Percentiles rank a stretch among this genome's conserved stretches.
These are phyloP conservation scores for Tanypteryx hageni DNA, from an alignment of 2,888 invertebrate genomes.

Conservation along the genomic window DNA sequence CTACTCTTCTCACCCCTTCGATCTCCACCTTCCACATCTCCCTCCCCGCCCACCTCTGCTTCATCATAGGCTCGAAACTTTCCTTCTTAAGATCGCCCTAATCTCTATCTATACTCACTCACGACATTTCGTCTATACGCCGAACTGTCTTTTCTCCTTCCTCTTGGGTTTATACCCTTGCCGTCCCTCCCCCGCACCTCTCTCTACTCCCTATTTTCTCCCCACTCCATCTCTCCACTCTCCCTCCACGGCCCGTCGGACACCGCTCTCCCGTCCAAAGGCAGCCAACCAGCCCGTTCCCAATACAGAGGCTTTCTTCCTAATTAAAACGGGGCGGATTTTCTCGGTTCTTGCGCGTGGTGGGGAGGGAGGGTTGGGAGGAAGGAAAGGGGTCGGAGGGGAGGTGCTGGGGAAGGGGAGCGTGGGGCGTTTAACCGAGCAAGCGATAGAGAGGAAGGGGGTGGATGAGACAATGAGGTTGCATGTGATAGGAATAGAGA, in stretches of 20 bases:
- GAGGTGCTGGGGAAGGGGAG: not conserved
- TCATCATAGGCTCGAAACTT: too few relatives aligned
- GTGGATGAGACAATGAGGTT: not conserved
- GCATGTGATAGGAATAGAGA: not conserved
- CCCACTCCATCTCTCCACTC: not conserved
- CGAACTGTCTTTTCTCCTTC: not conserved
- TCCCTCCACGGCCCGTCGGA: conserved; percentile 1
- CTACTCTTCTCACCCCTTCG: too few relatives aligned
- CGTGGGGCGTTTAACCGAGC: conserved; percentile 9
- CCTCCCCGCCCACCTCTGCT: too few relatives aligned
- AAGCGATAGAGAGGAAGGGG: not conserved
- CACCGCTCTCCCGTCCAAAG: conserved; percentile 23
- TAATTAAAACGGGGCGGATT: conserved; percentile 59
- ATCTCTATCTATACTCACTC: too few relatives aligned
- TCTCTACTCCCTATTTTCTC: not conserved
- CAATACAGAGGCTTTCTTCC: conserved; percentile 61
- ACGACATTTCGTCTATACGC: too few relatives aligned
- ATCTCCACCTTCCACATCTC: too few relatives aligned
- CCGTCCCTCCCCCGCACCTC: not conserved
- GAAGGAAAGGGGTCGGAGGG: not conserved
- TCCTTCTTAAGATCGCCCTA: too few relatives aligned
- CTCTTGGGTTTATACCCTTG: not conserved
- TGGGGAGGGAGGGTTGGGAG: not conserved
- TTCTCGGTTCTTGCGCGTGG: conserved; percentile 33
- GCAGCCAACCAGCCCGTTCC: conserved; percentile 29